phyloP scores from a whole-genome alignment of 2,888 invertebrate genomes.

The Caenorhabditis plicata region DNA sequence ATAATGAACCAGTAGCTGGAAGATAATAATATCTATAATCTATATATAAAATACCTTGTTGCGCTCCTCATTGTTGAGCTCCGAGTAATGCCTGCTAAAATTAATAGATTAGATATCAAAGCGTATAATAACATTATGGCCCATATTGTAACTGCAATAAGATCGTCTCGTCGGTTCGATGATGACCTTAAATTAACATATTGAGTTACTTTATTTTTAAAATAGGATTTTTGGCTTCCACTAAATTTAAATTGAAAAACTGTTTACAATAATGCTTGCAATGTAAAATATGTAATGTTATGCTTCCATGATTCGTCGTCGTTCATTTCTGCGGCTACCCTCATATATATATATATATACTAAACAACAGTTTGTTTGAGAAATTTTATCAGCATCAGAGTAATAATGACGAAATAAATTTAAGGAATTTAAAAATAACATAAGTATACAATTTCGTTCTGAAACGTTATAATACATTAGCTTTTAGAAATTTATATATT shows the following conservation, averaged over 20 bases:
- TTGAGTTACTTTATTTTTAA: not conserved
- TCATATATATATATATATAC: too few species aligned
- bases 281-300: constrained; percentile 37
- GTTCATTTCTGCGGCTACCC: too few species aligned
- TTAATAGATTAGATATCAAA: constrained; percentile 55
- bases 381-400: too few species aligned
- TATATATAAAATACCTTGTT: constrained; percentile 41
- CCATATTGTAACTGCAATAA: constrained; percentile 59
- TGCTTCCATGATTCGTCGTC: constrained; percentile 24
- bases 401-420: too few species aligned
- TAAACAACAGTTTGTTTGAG: too few species aligned
- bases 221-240: not conserved
- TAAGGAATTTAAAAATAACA: too few species aligned
- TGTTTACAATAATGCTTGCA: constrained; percentile 40
- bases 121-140: constrained; percentile 55
- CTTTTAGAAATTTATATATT: too few species aligned
- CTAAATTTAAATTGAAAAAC: not conserved
- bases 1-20: constrained; percentile 64
- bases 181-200: constrained; percentile 38
- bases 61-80: constrained; percentile 53
- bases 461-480: too few species aligned
- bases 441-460: too few species aligned
- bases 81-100: constrained; percentile 51
- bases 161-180: constrained; percentile 53
- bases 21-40: constrained; percentile 1